phyloP scores from a whole-genome alignment of 2,888 invertebrate genomes.

The Aphrophora alni region DNA sequence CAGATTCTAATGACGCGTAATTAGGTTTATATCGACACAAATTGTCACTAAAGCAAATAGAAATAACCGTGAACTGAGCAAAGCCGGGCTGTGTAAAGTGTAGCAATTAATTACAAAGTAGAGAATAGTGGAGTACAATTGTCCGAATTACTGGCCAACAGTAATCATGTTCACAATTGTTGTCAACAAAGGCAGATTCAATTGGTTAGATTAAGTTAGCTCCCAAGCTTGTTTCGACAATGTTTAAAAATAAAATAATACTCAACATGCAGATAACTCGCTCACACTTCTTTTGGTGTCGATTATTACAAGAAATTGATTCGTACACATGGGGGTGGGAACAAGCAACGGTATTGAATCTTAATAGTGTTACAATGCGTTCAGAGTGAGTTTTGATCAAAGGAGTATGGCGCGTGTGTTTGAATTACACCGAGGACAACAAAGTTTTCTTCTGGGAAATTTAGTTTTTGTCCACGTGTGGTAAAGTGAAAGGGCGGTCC shows the following conservation, averaged over 20 bases:
- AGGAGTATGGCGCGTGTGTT: too few species aligned
- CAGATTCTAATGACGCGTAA: neutral
- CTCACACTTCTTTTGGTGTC: too few species aligned
- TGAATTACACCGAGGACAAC: too few species aligned
- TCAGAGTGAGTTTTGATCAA: too few species aligned
- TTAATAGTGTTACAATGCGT: too few species aligned
- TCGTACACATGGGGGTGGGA: too few species aligned
- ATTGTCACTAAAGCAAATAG: neutral
- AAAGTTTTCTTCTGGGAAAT: too few species aligned
- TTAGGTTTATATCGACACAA: neutral
- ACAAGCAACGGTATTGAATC: too few species aligned
- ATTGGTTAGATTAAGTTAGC: neutral
- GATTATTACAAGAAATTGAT: too few species aligned
- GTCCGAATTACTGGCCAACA: neutral
- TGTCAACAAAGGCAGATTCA: neutral
- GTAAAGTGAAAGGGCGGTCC: too few species aligned
- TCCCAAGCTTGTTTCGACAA: neutral
- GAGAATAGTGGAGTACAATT: neutral
- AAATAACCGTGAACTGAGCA: neutral
- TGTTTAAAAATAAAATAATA: neutral
- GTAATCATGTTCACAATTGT: neutral
- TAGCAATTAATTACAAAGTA: slow-evolving; percentile 36
- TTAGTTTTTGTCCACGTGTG: too few species aligned
- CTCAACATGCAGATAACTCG: too few species aligned
- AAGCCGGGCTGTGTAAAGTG: neutral